These are phyloP conservation scores for Akabosia matsudoensis DNA, from an alignment of 1,140 invertebrate species.

Conservation along the genomic window DNA sequence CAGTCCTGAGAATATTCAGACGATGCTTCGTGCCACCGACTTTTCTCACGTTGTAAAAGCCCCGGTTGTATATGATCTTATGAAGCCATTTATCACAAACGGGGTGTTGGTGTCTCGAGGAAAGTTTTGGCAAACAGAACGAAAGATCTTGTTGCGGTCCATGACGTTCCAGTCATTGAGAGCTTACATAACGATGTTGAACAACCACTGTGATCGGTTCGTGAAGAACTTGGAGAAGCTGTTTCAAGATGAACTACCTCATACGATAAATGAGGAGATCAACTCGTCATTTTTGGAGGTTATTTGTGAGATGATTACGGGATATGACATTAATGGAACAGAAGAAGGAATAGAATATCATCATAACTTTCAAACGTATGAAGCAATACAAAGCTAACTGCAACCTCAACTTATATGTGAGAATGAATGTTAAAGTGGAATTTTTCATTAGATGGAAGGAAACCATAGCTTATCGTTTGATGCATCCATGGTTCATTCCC, in stretches of 20 bases:
- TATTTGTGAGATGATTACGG: not conserved
- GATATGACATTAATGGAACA: not conserved
- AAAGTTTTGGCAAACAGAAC: not conserved
- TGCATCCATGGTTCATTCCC: not conserved
- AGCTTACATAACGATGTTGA: not conserved
- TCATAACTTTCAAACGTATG: slow-evolving; percentile 11
- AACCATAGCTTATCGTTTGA: not conserved
- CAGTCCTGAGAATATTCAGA: not conserved
- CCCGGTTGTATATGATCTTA: not conserved
- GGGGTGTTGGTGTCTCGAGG: not conserved
- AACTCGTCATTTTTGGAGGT: not conserved
- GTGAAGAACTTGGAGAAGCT: not conserved
- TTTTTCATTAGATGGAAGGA: not conserved
- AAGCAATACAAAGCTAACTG: not conserved
- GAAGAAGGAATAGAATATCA: not conserved
- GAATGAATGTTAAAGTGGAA: not conserved
- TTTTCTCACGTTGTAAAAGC: not conserved
- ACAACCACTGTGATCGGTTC: not conserved
- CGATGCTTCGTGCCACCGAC: not conserved
- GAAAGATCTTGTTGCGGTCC: not conserved
- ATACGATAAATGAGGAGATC: not conserved
- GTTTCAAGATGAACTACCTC: not conserved
- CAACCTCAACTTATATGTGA: too few species aligned
- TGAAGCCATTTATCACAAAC: slow-evolving; percentile 2
- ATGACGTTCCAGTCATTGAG: not conserved